phyloP scores from a whole-genome alignment of 2,113 vertebrate genomes.

The Lasiurus cinereus region DNA sequence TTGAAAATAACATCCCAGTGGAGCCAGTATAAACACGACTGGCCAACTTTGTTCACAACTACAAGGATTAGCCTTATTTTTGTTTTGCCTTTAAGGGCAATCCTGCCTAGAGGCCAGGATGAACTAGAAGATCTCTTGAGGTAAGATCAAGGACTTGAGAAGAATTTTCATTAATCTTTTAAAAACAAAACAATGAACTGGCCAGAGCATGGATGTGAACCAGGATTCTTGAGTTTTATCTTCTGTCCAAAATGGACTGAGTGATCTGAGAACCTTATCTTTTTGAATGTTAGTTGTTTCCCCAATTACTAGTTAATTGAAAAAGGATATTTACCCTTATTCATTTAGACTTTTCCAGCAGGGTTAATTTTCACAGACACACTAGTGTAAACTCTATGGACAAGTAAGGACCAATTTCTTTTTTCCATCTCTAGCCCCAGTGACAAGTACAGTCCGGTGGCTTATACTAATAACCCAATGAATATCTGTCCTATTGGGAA shows the following conservation, averaged over 20 bases:
- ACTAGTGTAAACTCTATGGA: not conserved
- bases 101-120: constrained; percentile 74
- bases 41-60: constrained; percentile 44
- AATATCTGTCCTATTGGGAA: not conserved
- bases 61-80: constrained; percentile 74
- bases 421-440: not conserved
- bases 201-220: not conserved
- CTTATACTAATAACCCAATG: not conserved
- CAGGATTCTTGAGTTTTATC: constrained; percentile 33
- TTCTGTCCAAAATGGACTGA: constrained; percentile 7
- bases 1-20: constrained; percentile 55
- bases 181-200: constrained; percentile 70
- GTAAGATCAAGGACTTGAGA: constrained; percentile 68
- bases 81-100: constrained; percentile 73
- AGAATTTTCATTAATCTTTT: constrained; percentile 75
- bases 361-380: constrained; percentile 41
- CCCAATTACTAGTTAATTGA: not conserved
- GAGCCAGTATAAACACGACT: constrained; percentile 62
- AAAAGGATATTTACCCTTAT: not conserved
- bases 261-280: not conserved
- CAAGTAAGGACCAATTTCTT: not conserved
- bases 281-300: not conserved
- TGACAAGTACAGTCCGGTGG: not conserved
- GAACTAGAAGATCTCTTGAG: constrained; percentile 59
- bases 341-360: not conserved